Percentiles rank a stretch among this genome's conserved stretches.
These are phyloP conservation scores for Sarcophaga variegata DNA, from an alignment of 2,888 invertebrate genomes.

Conservation along the genomic window DNA sequence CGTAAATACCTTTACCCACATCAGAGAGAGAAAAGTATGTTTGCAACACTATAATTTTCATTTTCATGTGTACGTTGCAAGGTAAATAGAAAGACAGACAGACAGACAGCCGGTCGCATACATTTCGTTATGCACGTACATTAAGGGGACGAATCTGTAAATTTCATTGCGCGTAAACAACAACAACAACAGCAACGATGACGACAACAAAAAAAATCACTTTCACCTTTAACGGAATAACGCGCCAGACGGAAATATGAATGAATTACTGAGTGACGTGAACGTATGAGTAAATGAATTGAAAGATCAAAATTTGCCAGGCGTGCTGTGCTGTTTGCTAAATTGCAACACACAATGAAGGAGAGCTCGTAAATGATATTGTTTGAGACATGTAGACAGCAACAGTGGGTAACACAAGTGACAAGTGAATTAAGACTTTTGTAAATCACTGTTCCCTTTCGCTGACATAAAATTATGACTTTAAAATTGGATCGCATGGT, in stretches of 20 bases:
- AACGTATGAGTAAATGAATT: conserved; percentile 16
- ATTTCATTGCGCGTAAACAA: conserved; percentile 27
- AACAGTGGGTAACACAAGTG: not conserved
- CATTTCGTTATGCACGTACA: conserved; percentile 38
- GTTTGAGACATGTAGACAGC: not conserved
- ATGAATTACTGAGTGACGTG: conserved; percentile 37
- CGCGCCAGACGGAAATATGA: conserved; percentile 46
- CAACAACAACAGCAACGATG: not conserved
- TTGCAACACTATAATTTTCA: conserved; percentile 26
- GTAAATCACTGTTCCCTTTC: too few relatives aligned
- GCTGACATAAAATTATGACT: too few relatives aligned
- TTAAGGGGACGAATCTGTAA: conserved; percentile 48
- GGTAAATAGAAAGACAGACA: not conserved
- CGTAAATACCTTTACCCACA: conserved; percentile 29
- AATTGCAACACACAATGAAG: not conserved
- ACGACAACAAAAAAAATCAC: conserved; percentile 51
- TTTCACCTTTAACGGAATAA: conserved; percentile 56
- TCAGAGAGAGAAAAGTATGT: conserved; percentile 8
- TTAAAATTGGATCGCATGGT: too few relatives aligned
- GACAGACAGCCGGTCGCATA: not conserved
- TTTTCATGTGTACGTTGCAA: conserved; percentile 22
- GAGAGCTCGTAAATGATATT: not conserved
- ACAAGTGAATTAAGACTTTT: too few relatives aligned
- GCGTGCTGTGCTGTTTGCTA: conserved; percentile 21
- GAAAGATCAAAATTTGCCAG: conserved; percentile 42